Conservation (phyloP, 2,888 invertebrate genomes). For the Mythimna ferrago region DNA sequence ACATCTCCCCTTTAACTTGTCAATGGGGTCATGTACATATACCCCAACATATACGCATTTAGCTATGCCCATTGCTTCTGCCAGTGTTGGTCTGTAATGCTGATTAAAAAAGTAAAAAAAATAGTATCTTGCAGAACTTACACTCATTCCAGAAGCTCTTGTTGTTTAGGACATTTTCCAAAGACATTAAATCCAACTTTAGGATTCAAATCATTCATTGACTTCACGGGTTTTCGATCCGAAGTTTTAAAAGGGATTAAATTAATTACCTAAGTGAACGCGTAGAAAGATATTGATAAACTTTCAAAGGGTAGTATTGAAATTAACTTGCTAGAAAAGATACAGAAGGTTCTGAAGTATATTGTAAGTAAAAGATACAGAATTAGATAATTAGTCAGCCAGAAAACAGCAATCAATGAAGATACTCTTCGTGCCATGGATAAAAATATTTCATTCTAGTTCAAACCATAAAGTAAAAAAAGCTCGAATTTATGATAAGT, state of each 20-base stretch:
- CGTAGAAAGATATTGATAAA: background rate
- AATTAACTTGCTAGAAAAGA: background rate
- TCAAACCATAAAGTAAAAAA: slow-evolving; percentile 5
- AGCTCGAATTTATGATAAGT: slow-evolving; percentile 21
- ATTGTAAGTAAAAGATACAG: background rate
- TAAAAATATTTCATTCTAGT: background rate
- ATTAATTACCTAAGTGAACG: background rate
- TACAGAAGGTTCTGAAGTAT: background rate
- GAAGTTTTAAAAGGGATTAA: slow-evolving; percentile 4
- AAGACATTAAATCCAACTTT: background rate
- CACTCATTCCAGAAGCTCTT: background rate
- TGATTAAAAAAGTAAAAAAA: background rate
- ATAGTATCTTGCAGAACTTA: background rate
- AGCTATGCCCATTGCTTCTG: background rate
- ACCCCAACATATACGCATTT: too few species aligned
- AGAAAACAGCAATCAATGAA: background rate
- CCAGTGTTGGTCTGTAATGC: background rate
- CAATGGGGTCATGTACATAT: background rate
- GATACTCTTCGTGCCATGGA: background rate
- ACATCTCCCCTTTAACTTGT: slow-evolving; percentile 16
- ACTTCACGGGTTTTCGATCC: background rate
- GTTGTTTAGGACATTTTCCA: background rate
- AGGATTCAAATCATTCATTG: background rate
- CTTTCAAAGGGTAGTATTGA: background rate
- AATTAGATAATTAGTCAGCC: background rate